phyloP scores from a whole-genome alignment of 2,888 invertebrate species.

The Serrognathus titanus region DNA sequence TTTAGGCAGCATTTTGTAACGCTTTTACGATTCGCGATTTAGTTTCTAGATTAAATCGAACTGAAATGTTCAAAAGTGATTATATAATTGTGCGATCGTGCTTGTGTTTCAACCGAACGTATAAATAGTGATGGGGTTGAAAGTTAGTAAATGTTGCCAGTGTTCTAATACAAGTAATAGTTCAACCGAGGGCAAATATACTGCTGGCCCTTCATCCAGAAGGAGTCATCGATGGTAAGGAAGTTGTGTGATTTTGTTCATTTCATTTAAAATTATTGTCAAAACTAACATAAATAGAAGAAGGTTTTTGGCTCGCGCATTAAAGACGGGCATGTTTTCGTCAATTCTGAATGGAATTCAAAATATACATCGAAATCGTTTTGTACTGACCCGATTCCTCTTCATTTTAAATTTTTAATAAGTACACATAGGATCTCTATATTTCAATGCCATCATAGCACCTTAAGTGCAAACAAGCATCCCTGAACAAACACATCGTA shows the following conservation, averaged over 20 bases:
- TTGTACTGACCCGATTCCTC: too few relatives aligned
- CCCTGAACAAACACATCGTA: too few relatives aligned
- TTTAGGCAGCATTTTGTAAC: not conserved
- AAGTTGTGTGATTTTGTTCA: not conserved
- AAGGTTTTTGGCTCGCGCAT: too few relatives aligned
- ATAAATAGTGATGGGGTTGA: slow-evolving; percentile 42
- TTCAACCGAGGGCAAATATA: slow-evolving; percentile 31
- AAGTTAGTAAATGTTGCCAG: slow-evolving; percentile 49
- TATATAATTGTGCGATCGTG: not conserved
- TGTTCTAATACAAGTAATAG: slow-evolving; percentile 40
- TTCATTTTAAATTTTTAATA: too few relatives aligned
- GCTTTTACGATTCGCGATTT: not conserved
- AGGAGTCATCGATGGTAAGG: slow-evolving; percentile 10
- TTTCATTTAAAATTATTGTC: not conserved
- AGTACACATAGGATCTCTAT: too few relatives aligned
- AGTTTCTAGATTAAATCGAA: slow-evolving; percentile 6
- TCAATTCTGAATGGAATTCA: too few relatives aligned
- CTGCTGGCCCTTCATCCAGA: slow-evolving; percentile 8
- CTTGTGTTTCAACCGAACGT: slow-evolving; percentile 3
- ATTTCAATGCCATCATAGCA: too few relatives aligned
- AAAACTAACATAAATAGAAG: too few relatives aligned
- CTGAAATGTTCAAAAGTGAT: slow-evolving; percentile 11
- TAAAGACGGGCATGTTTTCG: too few relatives aligned
- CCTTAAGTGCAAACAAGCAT: too few relatives aligned
- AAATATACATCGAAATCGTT: too few relatives aligned